These are phyloP conservation scores for Drymodes brunneopygia DNA, from an alignment of 2,113 vertebrate genomes.

Conservation along the genomic window DNA sequence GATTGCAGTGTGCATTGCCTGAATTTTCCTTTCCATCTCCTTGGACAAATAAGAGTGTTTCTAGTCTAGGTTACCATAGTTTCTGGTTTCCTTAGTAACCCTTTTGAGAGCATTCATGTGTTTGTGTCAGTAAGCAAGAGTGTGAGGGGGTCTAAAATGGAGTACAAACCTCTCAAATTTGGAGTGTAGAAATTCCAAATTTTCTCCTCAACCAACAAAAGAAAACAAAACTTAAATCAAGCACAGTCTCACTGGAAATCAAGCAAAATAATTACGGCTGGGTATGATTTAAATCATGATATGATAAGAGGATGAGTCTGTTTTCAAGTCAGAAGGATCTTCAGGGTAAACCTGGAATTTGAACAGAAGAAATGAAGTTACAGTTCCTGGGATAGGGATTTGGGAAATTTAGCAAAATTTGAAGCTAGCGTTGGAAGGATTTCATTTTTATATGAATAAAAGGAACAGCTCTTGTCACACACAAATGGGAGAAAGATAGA, in stretches of 20 bases:
- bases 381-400: not conserved
- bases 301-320: not conserved
- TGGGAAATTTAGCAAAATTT: not conserved
- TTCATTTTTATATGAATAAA: not conserved
- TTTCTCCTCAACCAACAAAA: not conserved
- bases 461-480: not conserved
- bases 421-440: not conserved
- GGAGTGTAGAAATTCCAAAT: not conserved
- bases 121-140: slow-evolving; percentile 16
- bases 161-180: not conserved
- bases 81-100: slow-evolving; percentile 70
- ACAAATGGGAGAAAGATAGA: not conserved
- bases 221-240: not conserved
- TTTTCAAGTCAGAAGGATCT: not conserved
- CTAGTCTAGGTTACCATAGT: slow-evolving; percentile 48
- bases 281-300: not conserved
- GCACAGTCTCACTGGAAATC: not conserved
- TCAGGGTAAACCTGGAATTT: not conserved
- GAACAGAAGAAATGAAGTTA: not conserved
- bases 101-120: not conserved
- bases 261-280: not conserved
- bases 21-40: slow-evolving; percentile 27
- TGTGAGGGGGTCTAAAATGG: not conserved
- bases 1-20: not conserved
- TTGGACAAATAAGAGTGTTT: slow-evolving; percentile 33